A percentile compares a stretch with the other conserved stretches of the same genome.
Evolutionary conservation across 2,888 invertebrate species (phyloP).

Genomic region (Lottia gigantea): DNA sequence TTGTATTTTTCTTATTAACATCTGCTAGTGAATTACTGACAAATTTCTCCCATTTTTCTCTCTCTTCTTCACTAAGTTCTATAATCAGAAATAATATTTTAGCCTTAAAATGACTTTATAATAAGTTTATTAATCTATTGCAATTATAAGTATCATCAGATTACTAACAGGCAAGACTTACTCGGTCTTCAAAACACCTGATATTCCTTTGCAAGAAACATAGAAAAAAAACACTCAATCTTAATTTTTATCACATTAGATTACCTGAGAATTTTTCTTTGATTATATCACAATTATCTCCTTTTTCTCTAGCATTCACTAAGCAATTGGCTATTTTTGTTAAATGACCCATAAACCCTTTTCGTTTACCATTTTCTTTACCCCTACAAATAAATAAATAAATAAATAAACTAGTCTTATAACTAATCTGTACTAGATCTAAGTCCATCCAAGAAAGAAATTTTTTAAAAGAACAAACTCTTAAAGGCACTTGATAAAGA

Average conservation of each 20-base stretch:
- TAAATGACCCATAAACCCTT: slow-evolving; percentile 77
- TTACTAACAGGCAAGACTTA: too few species aligned
- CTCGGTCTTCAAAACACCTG: too few species aligned
- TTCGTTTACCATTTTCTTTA: slow-evolving; percentile 58
- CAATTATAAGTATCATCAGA: too few species aligned
- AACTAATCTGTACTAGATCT: too few species aligned
- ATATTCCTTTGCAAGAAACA: too few species aligned
- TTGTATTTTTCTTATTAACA: slow-evolving; percentile 68
- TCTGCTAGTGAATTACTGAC: slow-evolving; percentile 67
- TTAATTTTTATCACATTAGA: slow-evolving; percentile 12
- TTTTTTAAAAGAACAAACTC: too few species aligned
- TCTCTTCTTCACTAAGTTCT: slow-evolving; percentile 66
- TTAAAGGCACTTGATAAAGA: too few species aligned
- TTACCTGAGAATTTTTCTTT: slow-evolving; percentile 65
- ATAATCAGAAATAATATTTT: slow-evolving; percentile 26
- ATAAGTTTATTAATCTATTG: too few species aligned
- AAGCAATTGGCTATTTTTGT: slow-evolving; percentile 72
- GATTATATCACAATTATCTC: slow-evolving; percentile 65
- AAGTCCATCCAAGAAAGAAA: too few species aligned
- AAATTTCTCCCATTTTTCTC: slow-evolving; percentile 70
- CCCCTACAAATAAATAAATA: slow-evolving; percentile 29
- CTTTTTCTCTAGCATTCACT: slow-evolving; percentile 67
- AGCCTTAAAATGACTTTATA: too few species aligned
- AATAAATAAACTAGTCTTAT: not conserved
- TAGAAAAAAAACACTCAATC: too few species aligned